phyloP scores from a whole-genome alignment of 2,797 vertebrate species.

The Macropus fuliginosus region DNA sequence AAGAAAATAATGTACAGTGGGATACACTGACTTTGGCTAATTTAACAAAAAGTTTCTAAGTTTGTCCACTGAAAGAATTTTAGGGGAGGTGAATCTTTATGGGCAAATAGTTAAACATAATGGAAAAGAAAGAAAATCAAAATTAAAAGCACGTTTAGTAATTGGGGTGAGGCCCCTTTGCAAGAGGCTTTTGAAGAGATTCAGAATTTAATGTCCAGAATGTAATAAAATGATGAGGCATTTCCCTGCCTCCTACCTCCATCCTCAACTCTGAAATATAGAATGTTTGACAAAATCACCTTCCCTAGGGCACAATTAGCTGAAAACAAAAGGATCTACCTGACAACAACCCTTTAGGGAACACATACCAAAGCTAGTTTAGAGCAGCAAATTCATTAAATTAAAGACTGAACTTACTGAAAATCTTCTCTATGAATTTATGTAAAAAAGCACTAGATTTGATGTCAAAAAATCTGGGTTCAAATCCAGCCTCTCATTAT shows the following conservation, averaged over 20 bases:
- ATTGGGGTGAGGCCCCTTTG: not conserved
- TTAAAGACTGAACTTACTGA: not conserved
- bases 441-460: not conserved
- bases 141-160: not conserved
- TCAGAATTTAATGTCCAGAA: not conserved
- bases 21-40: not conserved
- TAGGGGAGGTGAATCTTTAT: not conserved
- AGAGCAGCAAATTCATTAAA: not conserved
- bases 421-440: not conserved
- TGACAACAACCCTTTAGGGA: not conserved
- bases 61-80: not conserved
- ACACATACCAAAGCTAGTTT: not conserved
- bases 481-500: not conserved
- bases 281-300: not conserved
- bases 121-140: not conserved
- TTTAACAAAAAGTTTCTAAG: not conserved
- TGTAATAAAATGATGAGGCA: not conserved
- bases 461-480: not conserved
- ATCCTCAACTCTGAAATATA: not conserved
- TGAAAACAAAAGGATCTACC: not conserved
- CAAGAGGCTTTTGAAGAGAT: not conserved
- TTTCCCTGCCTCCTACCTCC: not conserved
- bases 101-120: not conserved
- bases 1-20: not conserved
- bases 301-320: not conserved